Conservation (phyloP, 1,140 invertebrate species). For the Drosophila bocqueti region DNA sequence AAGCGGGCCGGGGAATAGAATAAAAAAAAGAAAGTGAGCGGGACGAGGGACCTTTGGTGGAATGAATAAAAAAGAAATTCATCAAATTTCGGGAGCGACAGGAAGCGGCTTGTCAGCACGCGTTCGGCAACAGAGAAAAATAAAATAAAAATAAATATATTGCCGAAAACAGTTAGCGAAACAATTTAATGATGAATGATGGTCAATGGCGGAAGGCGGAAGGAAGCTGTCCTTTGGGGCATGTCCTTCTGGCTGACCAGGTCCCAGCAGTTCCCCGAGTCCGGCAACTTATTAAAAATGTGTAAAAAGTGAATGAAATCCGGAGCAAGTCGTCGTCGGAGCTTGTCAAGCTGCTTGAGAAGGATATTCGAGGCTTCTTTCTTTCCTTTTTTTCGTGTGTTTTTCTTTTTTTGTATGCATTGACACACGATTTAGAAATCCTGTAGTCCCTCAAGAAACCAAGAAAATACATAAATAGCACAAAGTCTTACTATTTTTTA, state of each 20-base stretch:
- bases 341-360: slow-evolving; percentile 15
- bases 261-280: slow-evolving; percentile 1
- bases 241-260: slow-evolving; percentile 63
- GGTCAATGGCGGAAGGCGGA: slow-evolving; percentile 57
- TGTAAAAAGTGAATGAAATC: slow-evolving; percentile 36
- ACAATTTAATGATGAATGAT: slow-evolving; percentile 83
- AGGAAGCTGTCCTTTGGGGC: slow-evolving; percentile 36
- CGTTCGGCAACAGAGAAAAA: slow-evolving; percentile 26
- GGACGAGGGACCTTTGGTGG: not conserved
- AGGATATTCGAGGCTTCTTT: slow-evolving; percentile 3
- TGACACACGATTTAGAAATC: not conserved
- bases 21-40: slow-evolving; percentile 37
- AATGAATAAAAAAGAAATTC: slow-evolving; percentile 82
- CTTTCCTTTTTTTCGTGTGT: not conserved
- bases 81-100: slow-evolving; percentile 73
- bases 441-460: not conserved
- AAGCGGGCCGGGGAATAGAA: slow-evolving; percentile 22
- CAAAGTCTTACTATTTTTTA: not conserved
- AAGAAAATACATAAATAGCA: not conserved
- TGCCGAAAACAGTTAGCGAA: slow-evolving; percentile 79
- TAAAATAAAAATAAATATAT: slow-evolving; percentile 34
- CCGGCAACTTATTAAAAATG: slow-evolving; percentile 39
- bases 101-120: slow-evolving; percentile 78
- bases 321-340: slow-evolving; percentile 14
- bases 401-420: not conserved